These are phyloP conservation scores for Nephotettix cincticeps DNA, from an alignment of 1,140 invertebrate genomes.

Conservation along the genomic window DNA sequence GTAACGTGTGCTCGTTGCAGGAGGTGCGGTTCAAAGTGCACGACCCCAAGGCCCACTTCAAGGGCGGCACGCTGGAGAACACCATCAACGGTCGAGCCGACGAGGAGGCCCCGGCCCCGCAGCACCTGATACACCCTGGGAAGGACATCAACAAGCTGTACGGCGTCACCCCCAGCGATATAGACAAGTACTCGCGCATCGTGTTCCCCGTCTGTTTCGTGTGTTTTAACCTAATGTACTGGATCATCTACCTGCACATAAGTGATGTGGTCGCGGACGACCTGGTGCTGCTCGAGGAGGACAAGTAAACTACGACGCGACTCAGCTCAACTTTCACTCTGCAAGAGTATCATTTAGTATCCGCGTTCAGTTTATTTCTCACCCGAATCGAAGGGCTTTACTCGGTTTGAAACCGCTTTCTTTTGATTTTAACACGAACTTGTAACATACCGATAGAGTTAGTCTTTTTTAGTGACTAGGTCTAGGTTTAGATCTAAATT, in stretches of 20 bases:
- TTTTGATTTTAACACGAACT: no score
- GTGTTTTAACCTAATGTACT: constrained; percentile 97
- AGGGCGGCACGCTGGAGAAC: constrained; percentile 86
- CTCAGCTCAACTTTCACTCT: background rate
- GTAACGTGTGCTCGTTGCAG: constrained; percentile 72
- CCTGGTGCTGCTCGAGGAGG: constrained; percentile 80
- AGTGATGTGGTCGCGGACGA: constrained; percentile 92
- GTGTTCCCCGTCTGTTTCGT: constrained; percentile 96
- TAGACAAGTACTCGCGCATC: constrained; percentile 95
- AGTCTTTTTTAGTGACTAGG: no score
- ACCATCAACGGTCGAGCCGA: constrained; percentile 78
- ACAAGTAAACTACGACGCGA: constrained; percentile 56
- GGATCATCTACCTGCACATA: constrained; percentile 96
- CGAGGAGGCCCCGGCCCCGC: constrained; percentile 65
- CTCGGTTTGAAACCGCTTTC: no score
- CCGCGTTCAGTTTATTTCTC: no score
- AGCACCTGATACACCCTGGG: constrained; percentile 74
- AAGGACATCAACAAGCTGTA: constrained; percentile 63
- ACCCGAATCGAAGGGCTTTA: no score
- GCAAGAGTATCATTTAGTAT: no score
- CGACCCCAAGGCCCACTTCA: constrained; percentile 88
- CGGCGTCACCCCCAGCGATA: constrained; percentile 90
- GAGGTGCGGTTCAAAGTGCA: constrained; percentile 93
- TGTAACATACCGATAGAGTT: no score
- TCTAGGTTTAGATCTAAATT: no score